Evolutionary conservation across 2,888 invertebrate genomes (phyloP).

Genomic region (Trachelus iudaicus): DNA sequence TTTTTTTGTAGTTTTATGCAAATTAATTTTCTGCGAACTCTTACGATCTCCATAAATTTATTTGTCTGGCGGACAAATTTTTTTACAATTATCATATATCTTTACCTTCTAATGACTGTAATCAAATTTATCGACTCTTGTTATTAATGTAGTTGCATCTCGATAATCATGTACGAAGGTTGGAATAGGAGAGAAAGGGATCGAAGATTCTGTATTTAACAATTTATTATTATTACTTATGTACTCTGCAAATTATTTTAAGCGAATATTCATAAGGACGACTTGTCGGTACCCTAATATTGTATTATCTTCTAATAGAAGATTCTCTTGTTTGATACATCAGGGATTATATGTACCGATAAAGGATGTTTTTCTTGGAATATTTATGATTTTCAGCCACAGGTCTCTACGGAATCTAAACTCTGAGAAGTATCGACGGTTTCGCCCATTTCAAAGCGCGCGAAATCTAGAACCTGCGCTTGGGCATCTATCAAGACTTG

Average conservation of each 20-base stretch:
- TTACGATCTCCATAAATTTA: neutral
- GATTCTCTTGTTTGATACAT: neutral
- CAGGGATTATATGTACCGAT: neutral
- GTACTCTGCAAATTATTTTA: neutral
- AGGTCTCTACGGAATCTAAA: slow-evolving; percentile 73
- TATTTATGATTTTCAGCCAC: slow-evolving; percentile 67
- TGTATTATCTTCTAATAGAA: neutral
- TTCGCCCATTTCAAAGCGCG: slow-evolving; percentile 91
- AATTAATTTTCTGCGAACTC: neutral
- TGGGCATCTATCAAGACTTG: slow-evolving; percentile 76
- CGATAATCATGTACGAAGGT: neutral
- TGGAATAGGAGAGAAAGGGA: neutral
- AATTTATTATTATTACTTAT: neutral
- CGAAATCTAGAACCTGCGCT: slow-evolving; percentile 80
- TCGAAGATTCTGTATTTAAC: neutral
- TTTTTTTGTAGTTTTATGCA: neutral
- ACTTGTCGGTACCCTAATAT: neutral
- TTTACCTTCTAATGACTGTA: neutral
- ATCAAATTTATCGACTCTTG: neutral
- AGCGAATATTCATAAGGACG: neutral
- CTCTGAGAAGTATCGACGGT: slow-evolving; percentile 60
- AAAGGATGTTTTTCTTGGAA: neutral
- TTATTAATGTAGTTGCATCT: neutral
- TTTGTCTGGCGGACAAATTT: neutral
- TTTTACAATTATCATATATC: neutral